Evolutionary conservation across 2,888 invertebrate genomes (phyloP).

Genomic region (Dryobotodes eremita): DNA sequence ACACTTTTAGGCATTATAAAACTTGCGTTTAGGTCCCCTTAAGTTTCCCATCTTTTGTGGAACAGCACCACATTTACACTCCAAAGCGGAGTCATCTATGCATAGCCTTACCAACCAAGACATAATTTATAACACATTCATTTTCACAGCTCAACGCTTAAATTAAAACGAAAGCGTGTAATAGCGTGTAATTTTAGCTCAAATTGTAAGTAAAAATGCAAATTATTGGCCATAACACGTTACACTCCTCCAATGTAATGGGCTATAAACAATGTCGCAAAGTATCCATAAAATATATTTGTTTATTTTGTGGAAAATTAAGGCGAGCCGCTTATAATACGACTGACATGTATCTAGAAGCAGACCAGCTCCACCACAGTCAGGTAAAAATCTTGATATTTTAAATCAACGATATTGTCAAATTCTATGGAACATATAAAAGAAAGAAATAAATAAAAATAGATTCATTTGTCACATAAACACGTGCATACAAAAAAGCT

Average conservation of each 20-base stretch:
- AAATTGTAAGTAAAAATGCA: constrained; percentile 74
- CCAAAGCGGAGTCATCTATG: neutral
- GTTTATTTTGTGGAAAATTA: constrained; percentile 55
- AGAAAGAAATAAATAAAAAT: too few relatives aligned
- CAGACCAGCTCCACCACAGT: neutral
- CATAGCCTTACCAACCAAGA: constrained; percentile 9
- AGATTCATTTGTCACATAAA: too few relatives aligned
- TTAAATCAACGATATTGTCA: too few relatives aligned
- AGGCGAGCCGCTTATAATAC: constrained; percentile 10
- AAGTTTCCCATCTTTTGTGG: neutral
- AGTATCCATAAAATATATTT: constrained; percentile 67
- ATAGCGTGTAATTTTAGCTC: constrained; percentile 66
- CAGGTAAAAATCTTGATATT: too few relatives aligned
- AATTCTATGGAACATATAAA: too few relatives aligned
- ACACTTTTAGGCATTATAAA: too few relatives aligned
- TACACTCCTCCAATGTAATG: constrained; percentile 73
- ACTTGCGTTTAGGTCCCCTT: too few relatives aligned
- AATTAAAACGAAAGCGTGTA: constrained; percentile 47
- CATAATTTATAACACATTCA: constrained; percentile 52
- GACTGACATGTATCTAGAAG: constrained; percentile 11
- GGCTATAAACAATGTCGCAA: constrained; percentile 73
- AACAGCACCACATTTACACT: neutral
- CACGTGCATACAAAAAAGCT: too few relatives aligned
- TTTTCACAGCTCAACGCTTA: constrained; percentile 37
- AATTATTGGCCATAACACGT: constrained; percentile 75